Evolutionary conservation across 2,797 vertebrate species (phyloP).

Genomic region (Anguilla obscura): DNA sequence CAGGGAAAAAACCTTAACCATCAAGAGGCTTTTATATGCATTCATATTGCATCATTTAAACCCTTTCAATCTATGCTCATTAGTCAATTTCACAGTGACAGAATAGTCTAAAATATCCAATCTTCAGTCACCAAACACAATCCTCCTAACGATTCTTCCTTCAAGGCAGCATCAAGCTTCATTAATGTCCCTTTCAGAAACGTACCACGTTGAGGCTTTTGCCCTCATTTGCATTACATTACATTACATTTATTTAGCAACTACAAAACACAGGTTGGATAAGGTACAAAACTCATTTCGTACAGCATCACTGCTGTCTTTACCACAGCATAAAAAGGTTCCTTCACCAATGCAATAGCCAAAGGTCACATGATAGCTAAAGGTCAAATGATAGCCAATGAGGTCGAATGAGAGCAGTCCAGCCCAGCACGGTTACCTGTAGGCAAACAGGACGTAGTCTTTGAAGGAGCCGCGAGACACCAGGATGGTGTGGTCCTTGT

Average conservation of each 20-base stretch:
- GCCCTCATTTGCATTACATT: not conserved
- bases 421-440: slow-evolving; percentile 54
- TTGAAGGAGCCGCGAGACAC: slow-evolving; percentile 61
- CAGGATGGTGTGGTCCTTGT: slow-evolving; percentile 64
- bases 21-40: not conserved
- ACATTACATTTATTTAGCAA: too few species aligned
- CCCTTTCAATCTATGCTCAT: not conserved
- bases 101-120: slow-evolving; percentile 15
- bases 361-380: too few species aligned
- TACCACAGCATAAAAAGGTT: not conserved
- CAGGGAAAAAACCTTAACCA: not conserved
- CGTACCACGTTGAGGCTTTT: not conserved
- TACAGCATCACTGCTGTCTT: not conserved
- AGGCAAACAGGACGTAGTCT: slow-evolving; percentile 64
- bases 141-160: not conserved
- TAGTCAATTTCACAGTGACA: not conserved
- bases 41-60: not conserved
- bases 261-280: too few species aligned
- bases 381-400: not conserved
- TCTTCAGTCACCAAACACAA: not conserved
- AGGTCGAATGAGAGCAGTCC: not conserved
- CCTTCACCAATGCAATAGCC: not conserved
- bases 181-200: slow-evolving; percentile 1
- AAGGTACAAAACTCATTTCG: too few species aligned
- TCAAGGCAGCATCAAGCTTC: not conserved